phyloP scores from a whole-genome alignment of 1,140 invertebrate genomes.

The Tetragnatha versicolor region DNA sequence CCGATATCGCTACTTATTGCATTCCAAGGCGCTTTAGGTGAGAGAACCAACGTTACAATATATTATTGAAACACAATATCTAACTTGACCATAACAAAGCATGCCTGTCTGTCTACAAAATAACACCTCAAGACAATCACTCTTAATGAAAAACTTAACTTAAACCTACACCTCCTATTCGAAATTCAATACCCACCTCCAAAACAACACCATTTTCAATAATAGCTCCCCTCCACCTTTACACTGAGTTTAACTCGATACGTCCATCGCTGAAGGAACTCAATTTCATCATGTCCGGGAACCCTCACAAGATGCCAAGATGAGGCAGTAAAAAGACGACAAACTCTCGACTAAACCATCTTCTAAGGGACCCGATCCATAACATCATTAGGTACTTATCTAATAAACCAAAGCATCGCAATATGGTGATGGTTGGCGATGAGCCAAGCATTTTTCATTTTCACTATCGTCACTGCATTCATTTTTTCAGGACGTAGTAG shows the following conservation, averaged over 20 bases:
- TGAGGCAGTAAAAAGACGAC: not conserved
- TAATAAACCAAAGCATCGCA: conserved; percentile 12
- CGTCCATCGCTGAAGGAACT: not conserved
- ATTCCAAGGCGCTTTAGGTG: no score
- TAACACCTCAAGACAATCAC: no score
- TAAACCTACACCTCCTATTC: no score
- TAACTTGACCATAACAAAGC: no score
- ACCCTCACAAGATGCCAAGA: not conserved
- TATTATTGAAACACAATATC: no score
- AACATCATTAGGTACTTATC: conserved; percentile 23
- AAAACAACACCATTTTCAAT: no score
- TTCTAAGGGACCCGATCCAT: conserved; percentile 16
- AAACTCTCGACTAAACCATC: conserved; percentile 4
- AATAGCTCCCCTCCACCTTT: no score
- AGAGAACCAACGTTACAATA: no score
- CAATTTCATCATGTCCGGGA: conserved; percentile 13
- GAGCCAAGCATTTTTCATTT: conserved; percentile 19
- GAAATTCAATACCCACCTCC: no score
- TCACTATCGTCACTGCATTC: not conserved
- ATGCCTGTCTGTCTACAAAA: no score
- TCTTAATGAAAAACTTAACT: no score
- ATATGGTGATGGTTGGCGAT: not conserved
- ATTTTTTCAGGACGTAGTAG: not conserved
- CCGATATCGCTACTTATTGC: no score
- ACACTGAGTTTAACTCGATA: conserved; percentile 4